A percentile compares a stretch with the other conserved stretches of the same genome.
Evolutionary conservation across 2,113 vertebrate species (phyloP).

Genomic region (Otolemur garnettii): DNA sequence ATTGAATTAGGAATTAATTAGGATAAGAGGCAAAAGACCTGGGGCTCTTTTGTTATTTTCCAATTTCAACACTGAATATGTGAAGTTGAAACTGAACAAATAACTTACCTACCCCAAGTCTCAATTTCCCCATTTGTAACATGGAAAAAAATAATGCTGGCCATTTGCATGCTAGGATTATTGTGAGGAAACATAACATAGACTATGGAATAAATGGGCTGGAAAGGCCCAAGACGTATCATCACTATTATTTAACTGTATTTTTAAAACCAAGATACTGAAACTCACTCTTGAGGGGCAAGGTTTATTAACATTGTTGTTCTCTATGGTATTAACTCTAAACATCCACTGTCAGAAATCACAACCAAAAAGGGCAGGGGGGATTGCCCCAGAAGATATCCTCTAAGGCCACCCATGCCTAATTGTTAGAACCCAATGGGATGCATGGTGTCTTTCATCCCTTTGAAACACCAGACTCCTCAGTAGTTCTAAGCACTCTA

Average conservation of each 20-base stretch:
- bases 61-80: neutral
- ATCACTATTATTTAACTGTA: neutral
- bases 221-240: neutral
- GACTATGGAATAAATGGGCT: neutral
- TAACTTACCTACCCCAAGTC: neutral
- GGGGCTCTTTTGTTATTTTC: neutral
- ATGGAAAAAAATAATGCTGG: neutral
- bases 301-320: neutral
- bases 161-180: neutral
- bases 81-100: slow-evolving; percentile 47
- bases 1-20: slow-evolving; percentile 12
- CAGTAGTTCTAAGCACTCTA: slow-evolving; percentile 49
- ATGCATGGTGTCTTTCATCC: neutral
- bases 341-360: neutral
- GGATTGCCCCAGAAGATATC: neutral
- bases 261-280: slow-evolving; percentile 46
- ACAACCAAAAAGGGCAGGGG: slow-evolving; percentile 4
- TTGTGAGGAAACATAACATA: neutral
- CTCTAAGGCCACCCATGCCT: neutral
- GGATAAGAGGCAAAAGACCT: slow-evolving; percentile 11
- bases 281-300: neutral
- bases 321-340: slow-evolving; percentile 1
- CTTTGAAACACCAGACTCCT: neutral
- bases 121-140: slow-evolving; percentile 19
- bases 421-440: neutral